phyloP scores from a whole-genome alignment of 30 jellyfish, hydroid and myxozoan species.

The Aurelia sp. region DNA sequence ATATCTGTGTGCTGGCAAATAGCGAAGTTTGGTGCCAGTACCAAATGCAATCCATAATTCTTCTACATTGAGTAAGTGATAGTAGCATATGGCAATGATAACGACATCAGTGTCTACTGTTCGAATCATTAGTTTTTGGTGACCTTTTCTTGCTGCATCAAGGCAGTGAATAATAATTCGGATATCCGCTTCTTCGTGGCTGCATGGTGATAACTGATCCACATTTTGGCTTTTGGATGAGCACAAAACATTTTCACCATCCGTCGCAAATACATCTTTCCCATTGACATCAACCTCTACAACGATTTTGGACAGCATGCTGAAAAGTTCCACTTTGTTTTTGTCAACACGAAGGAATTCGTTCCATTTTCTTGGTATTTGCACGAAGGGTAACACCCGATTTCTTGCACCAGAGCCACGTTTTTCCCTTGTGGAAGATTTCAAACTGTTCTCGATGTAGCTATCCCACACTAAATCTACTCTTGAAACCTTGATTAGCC shows the following conservation, averaged over 20 bases:
- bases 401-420: no score
- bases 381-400: no score
- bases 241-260: conserved; percentile 14
- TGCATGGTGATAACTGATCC: conserved; percentile 44
- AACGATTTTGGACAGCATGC: conserved; percentile 21
- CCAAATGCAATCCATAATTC: conserved; percentile 29
- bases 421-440: no score
- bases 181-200: conserved; percentile 47
- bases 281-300: conserved; percentile 27
- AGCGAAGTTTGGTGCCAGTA: conserved; percentile 25
- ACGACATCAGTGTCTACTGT: conserved; percentile 47
- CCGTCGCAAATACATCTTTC: conserved; percentile 31
- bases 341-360: conserved; percentile 45
- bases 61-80: conserved; percentile 27
- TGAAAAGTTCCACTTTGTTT: conserved; percentile 56
- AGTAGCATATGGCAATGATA: conserved; percentile 24
- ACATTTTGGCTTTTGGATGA: conserved; percentile 1
- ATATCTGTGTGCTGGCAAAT: conserved; percentile 17
- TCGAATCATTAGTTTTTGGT: no score
- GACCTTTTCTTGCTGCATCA: conserved; percentile 48
- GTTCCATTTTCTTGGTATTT: no score
- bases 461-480: no score
- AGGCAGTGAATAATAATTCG: neutral
- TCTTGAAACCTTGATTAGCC: no score
- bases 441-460: no score